Percentiles rank a stretch among this genome's conserved stretches.
Evolutionary conservation across 1,140 invertebrate species (phyloP).

Genomic region (Brachionus asplanchnoidis): DNA sequence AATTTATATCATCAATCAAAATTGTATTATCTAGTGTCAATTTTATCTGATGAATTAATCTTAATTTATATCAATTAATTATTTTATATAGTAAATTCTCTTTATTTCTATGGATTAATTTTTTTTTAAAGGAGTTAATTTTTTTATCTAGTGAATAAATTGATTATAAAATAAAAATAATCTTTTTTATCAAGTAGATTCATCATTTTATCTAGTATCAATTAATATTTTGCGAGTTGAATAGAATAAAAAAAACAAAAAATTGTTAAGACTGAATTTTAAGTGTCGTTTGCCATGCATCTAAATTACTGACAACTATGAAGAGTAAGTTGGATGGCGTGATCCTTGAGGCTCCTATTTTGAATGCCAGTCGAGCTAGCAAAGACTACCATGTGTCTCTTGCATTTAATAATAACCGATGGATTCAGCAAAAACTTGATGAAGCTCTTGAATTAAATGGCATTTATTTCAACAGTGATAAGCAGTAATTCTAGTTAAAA

Average conservation of each 20-base stretch:
- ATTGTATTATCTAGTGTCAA: too few species aligned
- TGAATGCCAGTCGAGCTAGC: slow-evolving; percentile 10
- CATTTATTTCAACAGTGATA: slow-evolving; percentile 34
- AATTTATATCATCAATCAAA: too few species aligned
- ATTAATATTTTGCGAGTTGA: too few species aligned
- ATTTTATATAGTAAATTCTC: too few species aligned
- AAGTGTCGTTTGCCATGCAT: slow-evolving; percentile 20
- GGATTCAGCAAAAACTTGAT: slow-evolving; percentile 19
- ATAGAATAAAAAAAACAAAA: background rate
- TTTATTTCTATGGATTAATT: too few species aligned
- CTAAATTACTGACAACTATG: background rate
- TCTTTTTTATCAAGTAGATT: too few species aligned
- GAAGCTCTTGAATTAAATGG: background rate
- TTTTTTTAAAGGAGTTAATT: too few species aligned
- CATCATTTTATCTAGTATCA: too few species aligned
- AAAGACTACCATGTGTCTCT: slow-evolving; percentile 28
- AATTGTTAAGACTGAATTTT: background rate
- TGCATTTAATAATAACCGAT: slow-evolving; percentile 17
- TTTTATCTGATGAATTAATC: too few species aligned
- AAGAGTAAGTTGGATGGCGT: slow-evolving; percentile 5
- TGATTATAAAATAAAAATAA: too few species aligned
- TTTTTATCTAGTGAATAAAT: too few species aligned
- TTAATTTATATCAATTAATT: too few species aligned
- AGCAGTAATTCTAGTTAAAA: background rate
- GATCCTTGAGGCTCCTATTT: slow-evolving; percentile 30